Base-by-base conservation (phyloP, 1,140 invertebrate species). In the Rhagoletis pomonella region DNA sequence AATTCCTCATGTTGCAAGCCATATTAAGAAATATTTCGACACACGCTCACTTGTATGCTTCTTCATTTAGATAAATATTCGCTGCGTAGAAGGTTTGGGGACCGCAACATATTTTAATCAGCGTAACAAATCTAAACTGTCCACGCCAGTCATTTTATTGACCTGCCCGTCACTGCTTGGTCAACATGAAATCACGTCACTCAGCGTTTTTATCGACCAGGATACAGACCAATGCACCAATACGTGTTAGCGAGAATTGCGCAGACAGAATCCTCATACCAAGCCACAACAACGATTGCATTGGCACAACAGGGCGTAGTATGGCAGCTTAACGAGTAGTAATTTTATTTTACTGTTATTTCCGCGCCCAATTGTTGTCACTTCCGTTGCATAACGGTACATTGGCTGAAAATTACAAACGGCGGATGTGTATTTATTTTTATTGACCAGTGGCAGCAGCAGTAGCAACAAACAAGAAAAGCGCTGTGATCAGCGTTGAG, bases 311-410 rank as follows among this genome's bases (percentile, higher is more conserved):
- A 14, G 47, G 6, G 9, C 42, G 47, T 81, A 19, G 73, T 81
- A 47, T 81, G 73, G 73, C 73, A 81, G 60, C 67, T 87, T 87
- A 77, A 87, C 64, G 86, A 87, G 65, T 87, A 67, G 86, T 73
- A 87, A 87, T 87, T 87, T 60, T 86, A 85, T 87, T 85, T 87
- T 87, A 87, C 77, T 87, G 87, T 87, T 87, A 87, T 87, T 87
- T 87, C 87, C 87, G 77, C 81, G 87, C 81, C 87, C 87, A 87
- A 87, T 87, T 87, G 77, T 87, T 85, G 87, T 87, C 50, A 85
- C 81, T 87, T 87, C 87, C 87, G 47, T 73, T 39, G 64, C 47
- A 84, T 85, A 69, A 85, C 47, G 60, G 55, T 85, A 85, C 73
- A 42, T 65, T 69, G 87, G 50, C 47, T 59, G 60, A 50, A 59